Evolutionary conservation across 2,888 invertebrate genomes (phyloP).

Genomic region (Heliconius ismenius): DNA sequence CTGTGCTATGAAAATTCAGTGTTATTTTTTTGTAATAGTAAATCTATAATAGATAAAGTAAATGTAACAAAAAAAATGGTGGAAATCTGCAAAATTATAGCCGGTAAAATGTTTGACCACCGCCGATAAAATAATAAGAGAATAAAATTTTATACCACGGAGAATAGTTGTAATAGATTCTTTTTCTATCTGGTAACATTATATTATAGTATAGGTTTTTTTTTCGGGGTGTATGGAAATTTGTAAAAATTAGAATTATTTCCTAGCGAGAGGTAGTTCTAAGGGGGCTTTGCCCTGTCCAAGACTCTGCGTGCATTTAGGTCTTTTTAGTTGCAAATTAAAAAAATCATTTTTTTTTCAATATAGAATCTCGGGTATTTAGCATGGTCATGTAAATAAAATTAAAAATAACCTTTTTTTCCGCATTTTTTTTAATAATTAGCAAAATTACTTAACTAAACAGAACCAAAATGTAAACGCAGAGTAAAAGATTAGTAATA

Average conservation of each 20-base stretch:
- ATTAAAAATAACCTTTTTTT: constrained; percentile 55
- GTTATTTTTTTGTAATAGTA: not conserved
- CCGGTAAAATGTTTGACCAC: constrained; percentile 47
- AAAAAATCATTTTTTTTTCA: constrained; percentile 39
- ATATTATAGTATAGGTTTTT: constrained; percentile 65
- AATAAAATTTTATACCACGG: constrained; percentile 61
- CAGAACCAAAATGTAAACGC: constrained; percentile 72
- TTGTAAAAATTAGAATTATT: constrained; percentile 77
- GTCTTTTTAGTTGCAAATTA: constrained; percentile 57
- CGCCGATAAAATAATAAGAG: constrained; percentile 53
- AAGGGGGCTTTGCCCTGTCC: constrained; percentile 65
- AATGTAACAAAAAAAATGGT: not conserved
- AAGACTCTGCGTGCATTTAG: constrained; percentile 67
- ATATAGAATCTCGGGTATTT: constrained; percentile 57
- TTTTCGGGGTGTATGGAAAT: constrained; percentile 76
- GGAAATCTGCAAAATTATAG: constrained; percentile 13
- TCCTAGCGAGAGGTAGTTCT: constrained; percentile 69
- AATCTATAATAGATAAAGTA: not conserved
- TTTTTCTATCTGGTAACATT: constrained; percentile 61
- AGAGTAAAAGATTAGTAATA: constrained; percentile 55
- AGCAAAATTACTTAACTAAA: constrained; percentile 58
- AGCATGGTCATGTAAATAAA: constrained; percentile 64
- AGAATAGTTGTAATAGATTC: constrained; percentile 49
- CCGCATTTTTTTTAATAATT: constrained; percentile 7
- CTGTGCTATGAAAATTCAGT: not conserved